A percentile compares a stretch with the other conserved stretches of the same genome.
Evolutionary conservation across 2,888 invertebrate genomes (phyloP).

Genomic region (Drosophila mulleri): DNA sequence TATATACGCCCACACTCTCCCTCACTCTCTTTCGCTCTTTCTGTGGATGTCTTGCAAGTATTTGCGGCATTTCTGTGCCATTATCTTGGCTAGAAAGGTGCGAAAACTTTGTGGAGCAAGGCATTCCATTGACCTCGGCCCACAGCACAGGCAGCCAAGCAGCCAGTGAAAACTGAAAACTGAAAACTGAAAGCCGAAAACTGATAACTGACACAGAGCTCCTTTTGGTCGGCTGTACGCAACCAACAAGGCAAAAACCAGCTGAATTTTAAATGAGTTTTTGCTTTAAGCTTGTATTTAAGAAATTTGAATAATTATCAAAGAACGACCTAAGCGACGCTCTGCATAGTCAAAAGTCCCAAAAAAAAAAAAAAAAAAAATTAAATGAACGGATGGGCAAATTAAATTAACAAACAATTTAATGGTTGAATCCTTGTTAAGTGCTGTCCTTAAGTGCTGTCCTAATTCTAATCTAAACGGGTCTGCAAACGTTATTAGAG

Average conservation of each 20-base stretch:
- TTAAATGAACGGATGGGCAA: neutral
- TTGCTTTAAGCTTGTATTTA: slow-evolving; percentile 6
- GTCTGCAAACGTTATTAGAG: neutral
- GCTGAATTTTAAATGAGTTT: slow-evolving; percentile 20
- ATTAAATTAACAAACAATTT: slow-evolving; percentile 28
- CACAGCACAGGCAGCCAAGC: neutral
- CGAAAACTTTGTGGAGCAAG: slow-evolving; percentile 46
- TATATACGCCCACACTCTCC: neutral
- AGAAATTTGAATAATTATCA: slow-evolving; percentile 19
- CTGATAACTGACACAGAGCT: slow-evolving; percentile 5
- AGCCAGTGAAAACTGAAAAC: slow-evolving; percentile 1
- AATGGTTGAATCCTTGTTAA: neutral
- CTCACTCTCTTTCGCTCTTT: neutral
- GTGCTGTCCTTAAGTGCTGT: neutral
- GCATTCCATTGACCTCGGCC: slow-evolving; percentile 43
- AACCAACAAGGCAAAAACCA: slow-evolving; percentile 2
- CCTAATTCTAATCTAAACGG: neutral
- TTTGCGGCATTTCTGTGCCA: slow-evolving; percentile 69
- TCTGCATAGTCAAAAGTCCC: neutral
- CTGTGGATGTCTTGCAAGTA: slow-evolving; percentile 47
- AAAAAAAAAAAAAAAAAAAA: neutral
- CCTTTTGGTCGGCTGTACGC: slow-evolving; percentile 15
- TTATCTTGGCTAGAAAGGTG: slow-evolving; percentile 65
- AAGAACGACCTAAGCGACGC: slow-evolving; percentile 6
- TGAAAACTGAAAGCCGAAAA: slow-evolving; percentile 11